Conservation (phyloP, 2,797 vertebrate genomes). For the Siniperca obscura region DNA sequence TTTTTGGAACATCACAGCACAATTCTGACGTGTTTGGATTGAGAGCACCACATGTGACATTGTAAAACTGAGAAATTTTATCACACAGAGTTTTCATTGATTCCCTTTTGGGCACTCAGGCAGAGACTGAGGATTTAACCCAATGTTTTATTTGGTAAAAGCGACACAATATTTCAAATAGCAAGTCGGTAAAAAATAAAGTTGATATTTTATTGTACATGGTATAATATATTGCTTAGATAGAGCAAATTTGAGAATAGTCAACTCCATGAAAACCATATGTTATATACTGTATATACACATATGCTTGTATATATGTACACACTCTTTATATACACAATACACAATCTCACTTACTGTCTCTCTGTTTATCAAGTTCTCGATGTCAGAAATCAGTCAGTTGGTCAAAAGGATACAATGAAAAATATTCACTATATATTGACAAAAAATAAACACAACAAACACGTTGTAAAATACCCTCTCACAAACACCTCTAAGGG, state of each 20-base stretch:
- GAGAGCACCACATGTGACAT: slow-evolving; percentile 41
- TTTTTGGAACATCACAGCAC: slow-evolving; percentile 44
- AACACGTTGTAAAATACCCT: neutral
- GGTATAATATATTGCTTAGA: neutral
- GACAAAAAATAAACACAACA: neutral
- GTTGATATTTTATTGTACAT: slow-evolving; percentile 17
- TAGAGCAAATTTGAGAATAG: slow-evolving; percentile 1
- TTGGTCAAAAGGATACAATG: neutral
- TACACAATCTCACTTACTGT: neutral
- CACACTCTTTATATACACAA: neutral
- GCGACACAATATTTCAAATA: slow-evolving; percentile 22
- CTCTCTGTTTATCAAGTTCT: neutral
- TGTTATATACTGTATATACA: neutral
- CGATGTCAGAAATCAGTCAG: slow-evolving; percentile 8
- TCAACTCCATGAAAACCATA: neutral
- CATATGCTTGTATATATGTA: neutral
- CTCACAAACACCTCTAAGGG: neutral
- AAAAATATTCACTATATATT: neutral
- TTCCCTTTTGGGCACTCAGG: slow-evolving; percentile 33
- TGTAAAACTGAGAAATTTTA: slow-evolving; percentile 48
- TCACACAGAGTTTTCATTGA: slow-evolving; percentile 33
- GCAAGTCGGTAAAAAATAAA: slow-evolving; percentile 15
- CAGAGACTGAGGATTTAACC: slow-evolving; percentile 34
- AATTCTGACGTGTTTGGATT: slow-evolving; percentile 40
- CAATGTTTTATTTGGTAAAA: slow-evolving; percentile 50